phyloP scores from a whole-genome alignment of 2,888 invertebrate genomes.

The Zaprionus obscuricornis region DNA sequence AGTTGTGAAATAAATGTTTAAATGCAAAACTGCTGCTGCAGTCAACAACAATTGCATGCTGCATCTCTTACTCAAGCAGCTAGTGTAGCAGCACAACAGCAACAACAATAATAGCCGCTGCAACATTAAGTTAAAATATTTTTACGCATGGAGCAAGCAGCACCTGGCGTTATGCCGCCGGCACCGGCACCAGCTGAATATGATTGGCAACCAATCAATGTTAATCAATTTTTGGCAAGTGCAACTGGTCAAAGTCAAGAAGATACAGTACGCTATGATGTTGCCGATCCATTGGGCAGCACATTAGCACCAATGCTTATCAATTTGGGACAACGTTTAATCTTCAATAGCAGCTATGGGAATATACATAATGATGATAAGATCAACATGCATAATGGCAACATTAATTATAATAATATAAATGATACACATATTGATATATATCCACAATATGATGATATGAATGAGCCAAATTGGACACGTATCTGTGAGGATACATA shows the following conservation, averaged over 20 bases:
- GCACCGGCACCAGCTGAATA: constrained; percentile 51
- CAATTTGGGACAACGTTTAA: constrained; percentile 11
- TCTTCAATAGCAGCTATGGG: constrained; percentile 19
- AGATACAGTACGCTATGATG: constrained; percentile 51
- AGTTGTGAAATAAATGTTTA: constrained; percentile 42
- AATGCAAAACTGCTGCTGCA: constrained; percentile 34
- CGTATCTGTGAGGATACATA: constrained; percentile 70
- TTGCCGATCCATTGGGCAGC: constrained; percentile 39
- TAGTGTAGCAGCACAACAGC: not conserved
- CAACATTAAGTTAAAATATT: too few species aligned
- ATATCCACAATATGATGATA: constrained; percentile 41
- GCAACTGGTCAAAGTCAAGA: constrained; percentile 45
- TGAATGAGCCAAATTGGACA: constrained; percentile 54
- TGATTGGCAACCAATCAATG: constrained; percentile 61
- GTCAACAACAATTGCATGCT: constrained; percentile 4
- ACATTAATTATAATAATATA: constrained; percentile 2
- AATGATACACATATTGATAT: constrained; percentile 36
- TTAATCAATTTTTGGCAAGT: constrained; percentile 71
- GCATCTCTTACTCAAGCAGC: not conserved
- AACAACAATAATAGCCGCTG: constrained; percentile 15
- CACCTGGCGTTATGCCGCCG: constrained; percentile 45
- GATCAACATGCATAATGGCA: not conserved
- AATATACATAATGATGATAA: not conserved
- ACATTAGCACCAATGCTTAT: constrained; percentile 25
- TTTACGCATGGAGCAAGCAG: constrained; percentile 41